A percentile compares a stretch with the other conserved stretches of the same genome.
Conservation (phyloP, 2,888 invertebrate genomes). For the Pterostichus niger region DNA sequence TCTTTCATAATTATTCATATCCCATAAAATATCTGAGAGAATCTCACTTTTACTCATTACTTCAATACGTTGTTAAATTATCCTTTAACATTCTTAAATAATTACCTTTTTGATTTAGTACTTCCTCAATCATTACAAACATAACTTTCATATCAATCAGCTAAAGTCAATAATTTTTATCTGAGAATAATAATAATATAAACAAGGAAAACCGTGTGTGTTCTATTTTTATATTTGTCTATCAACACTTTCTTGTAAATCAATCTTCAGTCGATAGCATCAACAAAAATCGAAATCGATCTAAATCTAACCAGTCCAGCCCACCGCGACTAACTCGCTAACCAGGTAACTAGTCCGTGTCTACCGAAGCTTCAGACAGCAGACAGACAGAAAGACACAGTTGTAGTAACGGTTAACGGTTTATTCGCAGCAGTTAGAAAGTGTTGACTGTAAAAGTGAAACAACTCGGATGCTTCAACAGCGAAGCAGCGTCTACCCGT, state of each 20-base stretch:
- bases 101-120: not conserved
- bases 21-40: not conserved
- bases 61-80: not conserved
- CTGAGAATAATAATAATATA: not conserved
- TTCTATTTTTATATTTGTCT: no score
- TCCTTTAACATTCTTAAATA: not conserved
- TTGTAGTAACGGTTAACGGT: constrained; percentile 56
- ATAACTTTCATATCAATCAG: constrained; percentile 9
- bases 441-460: constrained; percentile 61
- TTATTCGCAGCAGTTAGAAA: constrained; percentile 55
- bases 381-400: constrained; percentile 16
- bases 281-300: not conserved
- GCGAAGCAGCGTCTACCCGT: constrained; percentile 18
- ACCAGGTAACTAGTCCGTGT: constrained; percentile 50
- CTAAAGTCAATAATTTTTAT: not conserved
- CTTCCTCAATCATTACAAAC: constrained; percentile 4
- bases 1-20: not conserved
- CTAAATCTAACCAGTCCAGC: not conserved
- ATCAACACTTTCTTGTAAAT: not conserved
- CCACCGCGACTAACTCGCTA: not conserved
- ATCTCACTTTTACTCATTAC: constrained; percentile 8
- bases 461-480: constrained; percentile 24
- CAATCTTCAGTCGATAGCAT: not conserved
- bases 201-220: no score
- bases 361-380: constrained; percentile 42